These are phyloP conservation scores for Mesorhabditis belari DNA, from an alignment of 2,888 invertebrate genomes.

Conservation along the genomic window DNA sequence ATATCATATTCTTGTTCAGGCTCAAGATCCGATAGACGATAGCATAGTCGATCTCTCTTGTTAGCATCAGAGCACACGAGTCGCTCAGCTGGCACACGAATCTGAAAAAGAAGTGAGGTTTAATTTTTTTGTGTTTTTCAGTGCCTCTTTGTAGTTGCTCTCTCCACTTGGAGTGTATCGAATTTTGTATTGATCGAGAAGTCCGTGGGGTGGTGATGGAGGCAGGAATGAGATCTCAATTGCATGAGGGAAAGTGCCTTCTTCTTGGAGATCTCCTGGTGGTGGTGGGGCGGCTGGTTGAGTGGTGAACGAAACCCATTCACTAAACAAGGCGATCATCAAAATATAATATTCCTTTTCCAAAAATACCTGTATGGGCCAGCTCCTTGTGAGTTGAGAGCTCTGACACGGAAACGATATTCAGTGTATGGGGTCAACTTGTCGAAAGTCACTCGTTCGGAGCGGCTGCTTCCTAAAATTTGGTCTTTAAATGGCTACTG, in stretches of 20 bases:
- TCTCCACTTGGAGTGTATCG: slow-evolving; percentile 45
- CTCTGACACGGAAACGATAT: slow-evolving; percentile 50
- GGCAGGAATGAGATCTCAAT: slow-evolving; percentile 52
- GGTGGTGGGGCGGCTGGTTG: slow-evolving; percentile 44
- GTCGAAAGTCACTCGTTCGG: slow-evolving; percentile 45
- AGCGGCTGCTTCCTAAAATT: not conserved
- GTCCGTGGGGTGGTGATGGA: slow-evolving; percentile 51
- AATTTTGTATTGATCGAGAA: slow-evolving; percentile 50
- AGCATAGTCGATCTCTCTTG: slow-evolving; percentile 51
- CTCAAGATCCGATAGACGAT: slow-evolving; percentile 48
- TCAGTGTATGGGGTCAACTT: slow-evolving; percentile 48
- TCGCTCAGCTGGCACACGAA: slow-evolving; percentile 42
- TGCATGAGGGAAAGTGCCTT: slow-evolving; percentile 45
- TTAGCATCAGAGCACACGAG: slow-evolving; percentile 47
- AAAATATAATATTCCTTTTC: not conserved
- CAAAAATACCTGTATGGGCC: slow-evolving; percentile 39
- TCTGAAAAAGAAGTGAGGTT: not conserved
- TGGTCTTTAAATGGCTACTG: too few species aligned
- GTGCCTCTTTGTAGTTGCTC: slow-evolving; percentile 1
- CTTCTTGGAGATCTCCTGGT: slow-evolving; percentile 48
- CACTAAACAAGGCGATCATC: slow-evolving; percentile 17
- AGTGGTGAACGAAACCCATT: slow-evolving; percentile 47
- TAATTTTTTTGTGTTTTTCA: not conserved
- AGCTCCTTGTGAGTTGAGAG: slow-evolving; percentile 45
- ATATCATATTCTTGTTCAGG: slow-evolving; percentile 52